Conservation (phyloP, 2,113 vertebrate species). For the Phylloscopus whistleri region DNA sequence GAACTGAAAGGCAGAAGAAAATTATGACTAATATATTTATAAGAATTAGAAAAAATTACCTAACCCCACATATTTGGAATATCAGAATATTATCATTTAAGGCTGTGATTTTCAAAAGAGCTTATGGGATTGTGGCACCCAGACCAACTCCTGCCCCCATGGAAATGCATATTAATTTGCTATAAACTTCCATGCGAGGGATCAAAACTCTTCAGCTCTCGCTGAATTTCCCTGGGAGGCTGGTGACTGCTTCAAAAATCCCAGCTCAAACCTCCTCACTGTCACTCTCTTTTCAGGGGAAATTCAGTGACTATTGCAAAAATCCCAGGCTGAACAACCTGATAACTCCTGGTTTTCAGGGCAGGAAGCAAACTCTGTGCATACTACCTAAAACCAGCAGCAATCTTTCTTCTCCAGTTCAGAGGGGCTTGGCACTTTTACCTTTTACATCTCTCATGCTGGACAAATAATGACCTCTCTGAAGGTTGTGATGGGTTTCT, state of each 20-base stretch:
- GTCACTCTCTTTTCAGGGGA: conserved; percentile 20
- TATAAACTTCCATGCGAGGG: conserved; percentile 2
- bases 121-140: not conserved
- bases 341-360: not conserved
- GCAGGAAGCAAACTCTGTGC: not conserved
- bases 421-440: not conserved
- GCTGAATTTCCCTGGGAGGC: conserved; percentile 11
- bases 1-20: not conserved
- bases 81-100: not conserved
- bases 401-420: not conserved
- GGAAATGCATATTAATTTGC: conserved; percentile 34
- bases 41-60: conserved; percentile 8
- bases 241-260: conserved; percentile 40
- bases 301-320: not conserved
- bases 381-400: not conserved
- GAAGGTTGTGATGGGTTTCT: not conserved
- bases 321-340: conserved; percentile 27
- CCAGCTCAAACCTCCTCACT: conserved; percentile 26
- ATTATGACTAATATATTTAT: conserved; percentile 24
- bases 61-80: not conserved
- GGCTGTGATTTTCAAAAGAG: not conserved
- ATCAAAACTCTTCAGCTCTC: conserved; percentile 40
- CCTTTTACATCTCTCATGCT: not conserved
- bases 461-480: not conserved
- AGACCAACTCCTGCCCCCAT: not conserved